Percentiles rank a stretch among this genome's conserved stretches.
phyloP scores from a whole-genome alignment of 2,113 vertebrate genomes.

The Prietella phreatophila region DNA sequence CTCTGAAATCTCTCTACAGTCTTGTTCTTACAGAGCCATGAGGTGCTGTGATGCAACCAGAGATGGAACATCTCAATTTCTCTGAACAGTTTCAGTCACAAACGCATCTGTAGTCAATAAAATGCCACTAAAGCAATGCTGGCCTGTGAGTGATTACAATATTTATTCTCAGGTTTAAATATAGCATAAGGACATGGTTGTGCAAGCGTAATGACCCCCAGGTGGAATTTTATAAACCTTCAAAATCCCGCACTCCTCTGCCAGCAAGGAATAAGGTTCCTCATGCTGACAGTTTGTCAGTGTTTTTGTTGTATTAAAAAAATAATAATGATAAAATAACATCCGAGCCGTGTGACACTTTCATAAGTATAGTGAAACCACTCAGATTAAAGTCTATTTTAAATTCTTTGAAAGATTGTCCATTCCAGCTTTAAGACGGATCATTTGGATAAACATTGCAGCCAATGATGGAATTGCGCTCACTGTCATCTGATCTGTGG shows the following conservation, averaged over 20 bases:
- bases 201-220: constrained; percentile 32
- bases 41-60: constrained; percentile 19
- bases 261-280: background rate
- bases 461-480: background rate
- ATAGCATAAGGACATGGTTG: constrained; percentile 27
- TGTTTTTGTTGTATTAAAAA: background rate
- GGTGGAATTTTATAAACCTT: constrained; percentile 20
- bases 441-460: background rate
- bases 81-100: constrained; percentile 14
- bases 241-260: background rate
- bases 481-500: background rate
- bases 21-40: constrained; percentile 15
- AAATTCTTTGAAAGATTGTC: background rate
- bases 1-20: constrained; percentile 3
- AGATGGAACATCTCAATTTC: constrained; percentile 29
- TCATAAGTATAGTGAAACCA: background rate
- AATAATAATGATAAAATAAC: background rate
- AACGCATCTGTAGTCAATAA: constrained; percentile 39
- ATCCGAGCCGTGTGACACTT: background rate
- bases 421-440: background rate
- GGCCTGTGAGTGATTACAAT: constrained; percentile 18
- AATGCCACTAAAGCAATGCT: background rate
- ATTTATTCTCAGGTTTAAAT: constrained; percentile 40
- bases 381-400: background rate
- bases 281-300: background rate